Percentiles rank a stretch among this genome's conserved stretches.
Evolutionary conservation across 1,140 invertebrate species (phyloP).

Genomic region (Drosophila orosa): DNA sequence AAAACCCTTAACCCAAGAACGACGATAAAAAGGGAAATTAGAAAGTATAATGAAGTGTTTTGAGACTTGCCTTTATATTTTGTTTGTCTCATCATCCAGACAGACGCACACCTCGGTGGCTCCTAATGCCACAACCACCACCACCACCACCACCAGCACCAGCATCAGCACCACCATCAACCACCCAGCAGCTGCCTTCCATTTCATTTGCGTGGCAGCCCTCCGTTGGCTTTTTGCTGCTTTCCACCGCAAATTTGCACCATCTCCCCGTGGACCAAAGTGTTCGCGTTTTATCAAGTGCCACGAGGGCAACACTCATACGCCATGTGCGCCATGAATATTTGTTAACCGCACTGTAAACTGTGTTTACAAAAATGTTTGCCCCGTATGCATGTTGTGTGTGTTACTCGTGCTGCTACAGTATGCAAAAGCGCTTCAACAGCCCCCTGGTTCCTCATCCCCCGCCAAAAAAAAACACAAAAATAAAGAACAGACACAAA

Average conservation of each 20-base stretch:
- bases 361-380: constrained; percentile 65
- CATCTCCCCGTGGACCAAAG: constrained; percentile 38
- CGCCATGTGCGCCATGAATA: constrained; percentile 69
- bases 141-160: neutral
- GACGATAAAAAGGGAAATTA: constrained; percentile 49
- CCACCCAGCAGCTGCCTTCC: neutral
- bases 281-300: constrained; percentile 68
- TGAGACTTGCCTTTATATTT: constrained; percentile 41
- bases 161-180: neutral
- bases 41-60: constrained; percentile 72
- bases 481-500: neutral
- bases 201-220: constrained; percentile 32
- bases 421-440: constrained; percentile 50
- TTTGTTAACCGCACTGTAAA: constrained; percentile 68
- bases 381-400: constrained; percentile 51
- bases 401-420: constrained; percentile 29
- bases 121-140: neutral
- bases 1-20: constrained; percentile 10
- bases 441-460: neutral
- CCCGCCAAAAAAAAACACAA: constrained; percentile 4
- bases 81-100: constrained; percentile 27
- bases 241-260: constrained; percentile 21
- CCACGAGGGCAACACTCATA: constrained; percentile 64
- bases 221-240: constrained; percentile 49
- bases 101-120: neutral